phyloP scores from a whole-genome alignment of 2,113 vertebrate genomes.

The Chrysemys picta region DNA sequence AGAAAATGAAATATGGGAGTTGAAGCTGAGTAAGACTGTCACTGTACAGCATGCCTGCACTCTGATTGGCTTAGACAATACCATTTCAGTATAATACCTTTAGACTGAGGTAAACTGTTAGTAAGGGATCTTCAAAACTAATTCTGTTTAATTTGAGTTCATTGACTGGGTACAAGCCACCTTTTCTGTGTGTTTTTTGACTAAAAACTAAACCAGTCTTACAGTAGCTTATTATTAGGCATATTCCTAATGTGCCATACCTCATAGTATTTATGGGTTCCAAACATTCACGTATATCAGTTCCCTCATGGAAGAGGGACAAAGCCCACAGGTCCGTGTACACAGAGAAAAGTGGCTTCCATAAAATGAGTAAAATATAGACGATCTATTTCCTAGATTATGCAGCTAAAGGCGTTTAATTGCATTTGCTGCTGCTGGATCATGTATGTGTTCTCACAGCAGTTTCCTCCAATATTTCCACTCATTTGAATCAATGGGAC shows the following conservation, averaged over 20 bases:
- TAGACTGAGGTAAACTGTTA: neutral
- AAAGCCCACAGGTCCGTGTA: neutral
- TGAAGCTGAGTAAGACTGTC: neutral
- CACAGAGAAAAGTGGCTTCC: neutral
- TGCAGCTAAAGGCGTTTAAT: slow-evolving; percentile 74
- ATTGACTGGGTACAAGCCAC: too few species aligned
- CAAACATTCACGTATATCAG: neutral
- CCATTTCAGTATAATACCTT: neutral
- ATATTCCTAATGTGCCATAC: neutral
- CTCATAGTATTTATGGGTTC: neutral
- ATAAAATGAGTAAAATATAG: slow-evolving; percentile 58
- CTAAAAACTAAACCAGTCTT: neutral
- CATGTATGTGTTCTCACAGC: neutral
- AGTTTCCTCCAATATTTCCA: neutral
- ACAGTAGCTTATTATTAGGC: neutral
- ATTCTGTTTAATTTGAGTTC: neutral
- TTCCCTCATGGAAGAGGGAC: neutral
- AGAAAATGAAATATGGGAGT: neutral
- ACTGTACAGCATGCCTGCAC: neutral
- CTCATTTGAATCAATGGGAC: neutral
- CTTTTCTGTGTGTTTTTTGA: neutral
- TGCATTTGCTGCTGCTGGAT: slow-evolving; percentile 61
- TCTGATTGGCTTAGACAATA: neutral
- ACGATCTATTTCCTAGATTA: slow-evolving; percentile 65
- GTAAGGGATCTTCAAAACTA: neutral